Evolutionary conservation across 2,888 invertebrate genomes (phyloP), one percentile per base, ranked within the genome.

Genomic region (Glomeris marginata): DNA sequence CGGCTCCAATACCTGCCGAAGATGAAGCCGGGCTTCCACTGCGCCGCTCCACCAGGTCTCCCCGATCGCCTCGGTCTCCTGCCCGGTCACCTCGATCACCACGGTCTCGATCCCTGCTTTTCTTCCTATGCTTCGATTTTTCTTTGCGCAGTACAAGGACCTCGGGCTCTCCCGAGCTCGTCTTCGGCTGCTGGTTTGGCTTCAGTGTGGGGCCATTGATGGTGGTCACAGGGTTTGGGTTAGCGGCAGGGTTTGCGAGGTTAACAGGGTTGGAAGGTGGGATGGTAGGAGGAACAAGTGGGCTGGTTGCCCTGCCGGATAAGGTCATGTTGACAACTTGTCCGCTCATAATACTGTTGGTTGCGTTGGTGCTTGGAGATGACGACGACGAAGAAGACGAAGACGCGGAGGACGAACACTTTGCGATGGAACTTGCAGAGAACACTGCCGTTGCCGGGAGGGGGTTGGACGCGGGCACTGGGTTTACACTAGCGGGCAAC

Each of bases 261-360:
- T 34, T 51, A 45, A 22, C 56, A 43, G 46, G 43, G 22, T 11
- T 49, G 58, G 20, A 52, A 41, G 33, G 46, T 34, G 50, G 15
- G 20, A 41, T 43, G 38, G 52, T 41, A 15, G 47, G 42, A 43
- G 61, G n/a, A n/a, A n/a, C 13, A 59, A 60, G 15, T 57, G 45
- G 2, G 62, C 62, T 35, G 64, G 64, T 35, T 65, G 64, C 41
- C 65, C 62, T 35, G 66, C 64, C 2, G 65, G 66, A 41, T 66
- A 57, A 51, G 60, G 52, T 45, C 42, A 52, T 16, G 33, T 21
- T 15, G 52, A 38, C 55, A 49, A 36, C 38, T 54, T 56, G 15
- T 45, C 35, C 45, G 58, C 48, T 44, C 44, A 42, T 46, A 50
- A 54, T 58, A 43, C 59, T 15, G 36, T 15, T 45, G 36, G n/a